These are phyloP conservation scores for Vesta saturnalis DNA, from an alignment of 2,888 invertebrate genomes.

Conservation along the genomic window DNA sequence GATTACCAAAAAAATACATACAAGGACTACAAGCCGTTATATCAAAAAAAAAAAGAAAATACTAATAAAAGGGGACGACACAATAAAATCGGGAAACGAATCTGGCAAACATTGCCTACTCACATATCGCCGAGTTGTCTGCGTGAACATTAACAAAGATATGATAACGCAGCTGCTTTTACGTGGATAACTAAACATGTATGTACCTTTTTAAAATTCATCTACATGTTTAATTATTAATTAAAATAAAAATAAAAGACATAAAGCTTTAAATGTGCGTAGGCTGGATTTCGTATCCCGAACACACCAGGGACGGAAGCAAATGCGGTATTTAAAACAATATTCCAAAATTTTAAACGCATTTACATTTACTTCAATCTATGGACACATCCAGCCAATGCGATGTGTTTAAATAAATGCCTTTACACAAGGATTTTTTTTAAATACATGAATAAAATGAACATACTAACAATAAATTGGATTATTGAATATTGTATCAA, in stretches of 20 bases:
- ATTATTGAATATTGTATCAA: background rate
- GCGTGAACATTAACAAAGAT: slow-evolving; percentile 58
- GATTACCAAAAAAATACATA: slow-evolving; percentile 27
- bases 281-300: slow-evolving; percentile 51
- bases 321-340: slow-evolving; percentile 35
- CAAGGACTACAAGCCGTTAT: slow-evolving; percentile 40
- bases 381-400: slow-evolving; percentile 51
- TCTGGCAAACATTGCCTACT: slow-evolving; percentile 58
- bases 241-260: slow-evolving; percentile 33
- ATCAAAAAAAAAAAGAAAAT: slow-evolving; percentile 33
- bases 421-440: slow-evolving; percentile 48
- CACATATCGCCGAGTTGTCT: slow-evolving; percentile 62
- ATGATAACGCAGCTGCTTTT: slow-evolving; percentile 45
- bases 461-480: background rate
- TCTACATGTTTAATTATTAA: slow-evolving; percentile 38
- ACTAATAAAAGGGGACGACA: slow-evolving; percentile 42
- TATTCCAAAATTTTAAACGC: background rate
- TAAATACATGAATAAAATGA: no score
- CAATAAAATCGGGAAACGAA: slow-evolving; percentile 53
- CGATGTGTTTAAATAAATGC: slow-evolving; percentile 42
- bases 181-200: slow-evolving; percentile 33
- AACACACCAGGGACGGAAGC: slow-evolving; percentile 43
- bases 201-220: slow-evolving; percentile 11
- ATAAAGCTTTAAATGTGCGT: slow-evolving; percentile 46
- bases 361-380: slow-evolving; percentile 43